Evolutionary conservation across 2,888 invertebrate genomes (phyloP), one percentile per base, ranked within the genome.

Genomic region (Proisotoma minuta): DNA sequence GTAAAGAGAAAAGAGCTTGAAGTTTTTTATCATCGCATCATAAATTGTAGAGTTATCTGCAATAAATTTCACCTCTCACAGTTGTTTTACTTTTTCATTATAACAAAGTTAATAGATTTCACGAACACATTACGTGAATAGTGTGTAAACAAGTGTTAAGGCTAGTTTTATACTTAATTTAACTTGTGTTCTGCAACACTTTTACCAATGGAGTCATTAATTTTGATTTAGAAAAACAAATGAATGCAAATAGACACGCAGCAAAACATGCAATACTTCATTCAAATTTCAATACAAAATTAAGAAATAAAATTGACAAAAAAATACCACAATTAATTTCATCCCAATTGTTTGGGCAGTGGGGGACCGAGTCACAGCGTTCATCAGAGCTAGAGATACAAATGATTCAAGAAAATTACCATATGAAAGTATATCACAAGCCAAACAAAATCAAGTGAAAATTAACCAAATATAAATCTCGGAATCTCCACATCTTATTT

Each of bases 401-500:
- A 8, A 49, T 18, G 18, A 18, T 10, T 52, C n/a, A 52, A 47
- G 18, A 47, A 8, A 12, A 18, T 47, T 47, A 18, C 10, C 8
- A 47, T 18, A 47, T 10, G 34, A 34, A 34, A 34, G 8, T 10
- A 34, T 10, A 63, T 53, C 26, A 66, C 56, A 59, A 23, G 24
- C 27, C 26, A 62, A 54, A 49, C 20, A 58, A 57, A 53, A 56
- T n/a, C 53, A 57, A 57, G 63, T 15, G 61, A 15, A 50, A 23
- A 60, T 58, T 61, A 61, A 62, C 65, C 65, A 65, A 57, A 65
- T 65, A 57, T 62, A 65, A 51, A 65, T 49, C 60, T 54, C 56
- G 39, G 57, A 65, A 56, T 66, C 68, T 2, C 63, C 52, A 54
- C 73, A 73, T 52, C 70, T 60, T 48, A 72, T 70, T 69, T 73